Conservation (phyloP, 1,140 invertebrate species). For the Calliopsis andreniformis region DNA sequence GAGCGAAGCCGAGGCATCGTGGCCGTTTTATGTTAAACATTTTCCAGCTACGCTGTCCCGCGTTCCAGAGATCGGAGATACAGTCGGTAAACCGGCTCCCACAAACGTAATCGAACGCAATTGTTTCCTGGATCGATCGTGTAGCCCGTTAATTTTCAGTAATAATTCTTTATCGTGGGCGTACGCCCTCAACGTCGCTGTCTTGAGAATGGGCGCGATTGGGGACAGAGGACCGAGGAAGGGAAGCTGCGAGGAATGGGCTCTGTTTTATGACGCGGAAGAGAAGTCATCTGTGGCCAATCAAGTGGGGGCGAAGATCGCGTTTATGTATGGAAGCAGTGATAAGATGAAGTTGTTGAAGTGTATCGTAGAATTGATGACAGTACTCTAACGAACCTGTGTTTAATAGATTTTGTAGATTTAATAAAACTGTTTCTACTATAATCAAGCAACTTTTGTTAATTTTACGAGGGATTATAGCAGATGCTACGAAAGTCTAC, state of each 20-base stretch:
- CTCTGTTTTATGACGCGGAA: constrained; percentile 25
- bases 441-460: too few relatives aligned
- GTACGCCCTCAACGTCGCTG: not conserved
- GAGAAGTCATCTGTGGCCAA: constrained; percentile 28
- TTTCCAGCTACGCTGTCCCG: constrained; percentile 6
- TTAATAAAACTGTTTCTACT: too few relatives aligned
- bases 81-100: constrained; percentile 47
- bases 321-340: too few relatives aligned
- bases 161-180: not conserved
- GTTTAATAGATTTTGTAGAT: too few relatives aligned
- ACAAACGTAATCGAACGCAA: constrained; percentile 34
- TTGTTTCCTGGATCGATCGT: constrained; percentile 46
- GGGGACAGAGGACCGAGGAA: not conserved
- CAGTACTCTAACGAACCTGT: too few relatives aligned
- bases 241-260: not conserved
- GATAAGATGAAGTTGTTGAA: too few relatives aligned
- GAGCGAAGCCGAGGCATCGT: constrained; percentile 17
- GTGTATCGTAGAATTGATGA: too few relatives aligned
- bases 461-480: too few relatives aligned
- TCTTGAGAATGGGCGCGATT: not conserved
- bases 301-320: constrained; percentile 11
- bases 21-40: constrained; percentile 43
- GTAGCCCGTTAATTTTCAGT: constrained; percentile 3
- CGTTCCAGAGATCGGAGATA: constrained; percentile 22
- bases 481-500: too few relatives aligned